A percentile compares a stretch with the other conserved stretches of the same genome.
Conservation (phyloP, 2,113 vertebrate species). For the Apeltes quadracus region DNA sequence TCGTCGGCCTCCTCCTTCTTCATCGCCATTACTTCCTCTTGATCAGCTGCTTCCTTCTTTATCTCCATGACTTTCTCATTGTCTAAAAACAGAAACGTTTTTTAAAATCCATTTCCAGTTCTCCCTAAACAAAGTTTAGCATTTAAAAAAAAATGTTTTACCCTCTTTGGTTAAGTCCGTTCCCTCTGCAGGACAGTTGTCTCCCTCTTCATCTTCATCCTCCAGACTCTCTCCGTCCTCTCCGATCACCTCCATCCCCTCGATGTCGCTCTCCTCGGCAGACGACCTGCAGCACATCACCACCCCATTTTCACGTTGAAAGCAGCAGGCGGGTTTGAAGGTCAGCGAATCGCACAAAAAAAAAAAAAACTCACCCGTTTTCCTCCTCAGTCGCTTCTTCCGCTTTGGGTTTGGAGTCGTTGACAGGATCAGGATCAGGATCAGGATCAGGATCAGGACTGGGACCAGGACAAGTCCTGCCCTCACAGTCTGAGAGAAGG, state of each 20-base stretch:
- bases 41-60: not conserved
- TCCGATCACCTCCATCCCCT: conserved; percentile 74
- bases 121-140: not conserved
- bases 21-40: not conserved
- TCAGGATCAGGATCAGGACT: not conserved
- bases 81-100: not conserved
- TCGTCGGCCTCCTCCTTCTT: not conserved
- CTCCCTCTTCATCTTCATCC: conserved; percentile 2
- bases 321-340: not conserved
- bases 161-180: conserved; percentile 17
- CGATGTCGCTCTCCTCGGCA: conserved; percentile 68
- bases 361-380: conserved; percentile 37
- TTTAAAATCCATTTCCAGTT: not conserved
- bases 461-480: conserved; percentile 10
- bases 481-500: conserved; percentile 6
- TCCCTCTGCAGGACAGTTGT: not conserved
- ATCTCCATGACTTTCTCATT: not conserved
- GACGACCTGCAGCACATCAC: conserved; percentile 27
- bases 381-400: not conserved
- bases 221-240: conserved; percentile 60
- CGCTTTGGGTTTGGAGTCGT: conserved; percentile 6
- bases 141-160: conserved; percentile 14
- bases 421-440: not conserved
- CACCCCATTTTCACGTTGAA: not conserved
- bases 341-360: not conserved